These are phyloP conservation scores for Sebastes vulpes DNA, from an alignment of 2,797 vertebrate species.

Conservation along the genomic window DNA sequence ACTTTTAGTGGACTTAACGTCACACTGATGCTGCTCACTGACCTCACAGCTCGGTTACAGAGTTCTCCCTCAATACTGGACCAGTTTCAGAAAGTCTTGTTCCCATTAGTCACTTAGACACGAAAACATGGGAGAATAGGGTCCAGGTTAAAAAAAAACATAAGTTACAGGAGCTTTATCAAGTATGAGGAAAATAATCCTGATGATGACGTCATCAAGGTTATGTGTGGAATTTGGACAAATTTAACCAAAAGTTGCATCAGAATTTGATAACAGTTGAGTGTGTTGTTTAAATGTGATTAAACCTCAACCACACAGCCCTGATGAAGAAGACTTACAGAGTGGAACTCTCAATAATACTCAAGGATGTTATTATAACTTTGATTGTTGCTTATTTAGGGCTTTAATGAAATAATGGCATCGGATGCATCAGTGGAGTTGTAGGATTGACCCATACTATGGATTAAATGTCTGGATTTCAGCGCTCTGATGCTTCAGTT, in stretches of 20 bases:
- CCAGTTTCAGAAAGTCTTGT: too few species aligned
- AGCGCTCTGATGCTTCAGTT: background rate
- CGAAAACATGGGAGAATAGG: too few species aligned
- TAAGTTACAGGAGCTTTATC: background rate
- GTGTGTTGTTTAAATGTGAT: background rate
- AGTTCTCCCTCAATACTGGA: too few species aligned
- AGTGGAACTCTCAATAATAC: too few species aligned
- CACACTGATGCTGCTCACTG: rapidly evolving
- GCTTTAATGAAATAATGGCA: background rate
- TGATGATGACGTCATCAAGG: too few species aligned
- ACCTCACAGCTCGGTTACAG: too few species aligned
- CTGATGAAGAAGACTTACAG: background rate
- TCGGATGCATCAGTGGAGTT: background rate
- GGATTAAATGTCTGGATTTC: background rate
- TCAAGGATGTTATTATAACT: background rate
- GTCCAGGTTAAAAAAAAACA: too few species aligned
- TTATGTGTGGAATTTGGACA: background rate
- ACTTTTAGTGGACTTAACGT: too few species aligned
- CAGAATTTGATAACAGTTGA: background rate
- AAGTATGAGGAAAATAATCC: too few species aligned
- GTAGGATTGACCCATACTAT: background rate
- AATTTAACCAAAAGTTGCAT: background rate
- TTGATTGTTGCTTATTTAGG: background rate
- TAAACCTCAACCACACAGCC: background rate
- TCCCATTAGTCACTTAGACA: too few species aligned